These are phyloP conservation scores for Drepana arcuata DNA, from an alignment of 1,140 invertebrate genomes.

Conservation along the genomic window DNA sequence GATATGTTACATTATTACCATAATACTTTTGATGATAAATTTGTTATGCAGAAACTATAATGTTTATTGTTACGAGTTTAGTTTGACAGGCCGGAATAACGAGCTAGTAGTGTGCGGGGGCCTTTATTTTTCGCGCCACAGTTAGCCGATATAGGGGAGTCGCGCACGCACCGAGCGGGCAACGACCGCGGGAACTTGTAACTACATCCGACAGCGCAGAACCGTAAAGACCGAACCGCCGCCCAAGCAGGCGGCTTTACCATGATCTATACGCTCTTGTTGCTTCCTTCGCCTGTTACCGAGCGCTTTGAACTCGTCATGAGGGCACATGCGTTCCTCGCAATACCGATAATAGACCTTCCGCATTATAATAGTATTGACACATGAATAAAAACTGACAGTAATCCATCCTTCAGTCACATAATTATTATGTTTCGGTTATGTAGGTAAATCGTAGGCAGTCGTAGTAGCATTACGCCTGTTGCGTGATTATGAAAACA, in stretches of 20 bases:
- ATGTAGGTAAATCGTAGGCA: no score
- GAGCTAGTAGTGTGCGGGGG: constrained; percentile 12
- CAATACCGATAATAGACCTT: constrained; percentile 38
- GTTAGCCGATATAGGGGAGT: constrained; percentile 60
- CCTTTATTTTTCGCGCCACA: constrained; percentile 54
- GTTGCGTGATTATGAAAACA: no score
- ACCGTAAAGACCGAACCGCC: constrained; percentile 32
- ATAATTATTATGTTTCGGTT: no score
- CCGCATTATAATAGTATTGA: constrained; percentile 32
- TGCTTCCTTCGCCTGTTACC: no score
- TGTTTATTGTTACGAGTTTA: no score
- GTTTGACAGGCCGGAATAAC: no score
- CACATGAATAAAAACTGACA: no score
- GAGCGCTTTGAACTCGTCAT: constrained; percentile 48
- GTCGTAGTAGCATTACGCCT: no score
- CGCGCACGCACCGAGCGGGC: constrained; percentile 52
- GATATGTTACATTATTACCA: no score
- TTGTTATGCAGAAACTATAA: no score
- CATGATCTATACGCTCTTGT: constrained; percentile 17
- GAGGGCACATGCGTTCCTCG: constrained; percentile 31
- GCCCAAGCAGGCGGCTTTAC: constrained; percentile 9
- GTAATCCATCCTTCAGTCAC: no score
- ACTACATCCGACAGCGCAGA: constrained; percentile 44
- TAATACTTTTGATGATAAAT: no score
- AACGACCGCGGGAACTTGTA: constrained; percentile 68